Conservation (phyloP, 2,888 invertebrate species). For the Cataglyphis altisquamis region DNA sequence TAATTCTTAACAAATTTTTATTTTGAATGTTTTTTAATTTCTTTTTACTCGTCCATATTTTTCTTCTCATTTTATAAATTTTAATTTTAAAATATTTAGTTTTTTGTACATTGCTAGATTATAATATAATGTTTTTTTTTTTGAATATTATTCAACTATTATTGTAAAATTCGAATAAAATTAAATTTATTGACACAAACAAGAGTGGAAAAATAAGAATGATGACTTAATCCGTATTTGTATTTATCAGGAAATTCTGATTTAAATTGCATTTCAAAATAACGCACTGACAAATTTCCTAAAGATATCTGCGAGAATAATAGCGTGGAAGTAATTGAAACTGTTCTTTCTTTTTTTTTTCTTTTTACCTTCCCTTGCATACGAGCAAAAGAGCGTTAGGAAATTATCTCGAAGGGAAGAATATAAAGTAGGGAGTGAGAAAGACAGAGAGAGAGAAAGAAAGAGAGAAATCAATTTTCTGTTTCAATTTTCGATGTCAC, state of each 20-base stretch:
- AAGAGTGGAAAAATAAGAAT: background rate
- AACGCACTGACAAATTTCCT: constrained; percentile 29
- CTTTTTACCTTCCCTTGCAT: background rate
- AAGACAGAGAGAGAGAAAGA: constrained; percentile 1
- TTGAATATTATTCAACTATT: constrained; percentile 12
- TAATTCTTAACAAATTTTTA: background rate
- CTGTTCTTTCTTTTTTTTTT: constrained; percentile 1
- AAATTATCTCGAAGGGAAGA: constrained; percentile 41
- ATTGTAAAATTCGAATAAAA: background rate
- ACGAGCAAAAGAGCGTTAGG: constrained; percentile 22
- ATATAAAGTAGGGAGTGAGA: background rate
- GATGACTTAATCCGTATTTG: constrained; percentile 24
- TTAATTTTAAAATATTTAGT: background rate
- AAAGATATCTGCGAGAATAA: constrained; percentile 29
- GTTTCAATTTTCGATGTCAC: constrained; percentile 28
- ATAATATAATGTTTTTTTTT: background rate
- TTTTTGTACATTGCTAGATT: background rate
- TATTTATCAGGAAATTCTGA: background rate
- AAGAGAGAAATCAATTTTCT: constrained; percentile 48
- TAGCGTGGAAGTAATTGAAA: constrained; percentile 51
- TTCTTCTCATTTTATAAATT: background rate
- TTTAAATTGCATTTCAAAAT: constrained; percentile 28
- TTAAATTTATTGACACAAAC: background rate
- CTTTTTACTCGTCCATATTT: background rate
- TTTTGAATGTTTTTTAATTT: background rate